Percentiles rank a stretch among this genome's conserved stretches.
Evolutionary conservation across 2,888 invertebrate genomes (phyloP).

Genomic region (Drosophila testacea): DNA sequence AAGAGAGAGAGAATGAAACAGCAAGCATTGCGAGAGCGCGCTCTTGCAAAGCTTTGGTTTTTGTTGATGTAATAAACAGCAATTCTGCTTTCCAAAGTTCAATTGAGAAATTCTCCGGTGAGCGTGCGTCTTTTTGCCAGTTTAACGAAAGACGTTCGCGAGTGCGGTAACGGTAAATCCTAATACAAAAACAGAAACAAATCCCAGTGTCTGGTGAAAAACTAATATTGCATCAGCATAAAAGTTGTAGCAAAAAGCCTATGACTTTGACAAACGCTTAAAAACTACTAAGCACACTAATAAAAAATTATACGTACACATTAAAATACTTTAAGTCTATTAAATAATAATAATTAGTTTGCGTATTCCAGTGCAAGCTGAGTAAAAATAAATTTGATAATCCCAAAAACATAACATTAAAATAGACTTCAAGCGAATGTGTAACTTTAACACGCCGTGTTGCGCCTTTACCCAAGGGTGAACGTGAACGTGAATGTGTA

Average conservation of each 20-base stretch:
- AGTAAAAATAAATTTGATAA: slow-evolving; percentile 1
- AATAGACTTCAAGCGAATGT: slow-evolving; percentile 28
- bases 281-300: slow-evolving; percentile 4
- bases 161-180: slow-evolving; percentile 66
- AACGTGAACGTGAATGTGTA: slow-evolving; percentile 2
- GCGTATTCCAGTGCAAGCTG: background rate
- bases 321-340: slow-evolving; percentile 8
- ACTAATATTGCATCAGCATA: slow-evolving; percentile 36
- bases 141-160: slow-evolving; percentile 75
- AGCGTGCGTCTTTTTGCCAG: slow-evolving; percentile 60
- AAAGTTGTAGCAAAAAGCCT: slow-evolving; percentile 9
- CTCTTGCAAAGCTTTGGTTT: slow-evolving; percentile 38
- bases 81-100: slow-evolving; percentile 56
- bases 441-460: slow-evolving; percentile 57
- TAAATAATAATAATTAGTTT: slow-evolving; percentile 1
- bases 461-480: slow-evolving; percentile 53
- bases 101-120: slow-evolving; percentile 60
- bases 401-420: slow-evolving; percentile 6
- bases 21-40: slow-evolving; percentile 23
- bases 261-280: slow-evolving; percentile 4
- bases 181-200: slow-evolving; percentile 39
- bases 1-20: slow-evolving; percentile 18
- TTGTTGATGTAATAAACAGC: slow-evolving; percentile 48
- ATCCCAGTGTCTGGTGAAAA: slow-evolving; percentile 33
- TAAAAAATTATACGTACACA: background rate